A percentile compares a stretch with the other conserved stretches of the same genome.
phyloP scores from a whole-genome alignment of 2,113 vertebrate species.

The Aviceda subcristata region DNA sequence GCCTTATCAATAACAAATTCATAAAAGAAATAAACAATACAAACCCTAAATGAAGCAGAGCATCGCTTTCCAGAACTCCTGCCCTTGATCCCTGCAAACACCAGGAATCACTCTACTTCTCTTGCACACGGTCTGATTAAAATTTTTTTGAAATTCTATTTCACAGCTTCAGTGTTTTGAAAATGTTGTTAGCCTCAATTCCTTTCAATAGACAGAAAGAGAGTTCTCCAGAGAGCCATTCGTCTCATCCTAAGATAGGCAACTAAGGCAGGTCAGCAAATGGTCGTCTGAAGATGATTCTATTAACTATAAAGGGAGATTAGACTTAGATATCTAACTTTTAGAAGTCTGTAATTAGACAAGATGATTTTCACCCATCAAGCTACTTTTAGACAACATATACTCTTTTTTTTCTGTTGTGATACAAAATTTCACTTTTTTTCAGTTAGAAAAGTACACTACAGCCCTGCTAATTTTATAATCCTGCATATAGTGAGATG shows the following conservation, averaged over 20 bases:
- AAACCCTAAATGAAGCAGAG: neutral
- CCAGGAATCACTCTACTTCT: neutral
- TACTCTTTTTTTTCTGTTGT: neutral
- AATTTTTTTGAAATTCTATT: neutral
- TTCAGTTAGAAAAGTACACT: neutral
- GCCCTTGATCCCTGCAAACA: neutral
- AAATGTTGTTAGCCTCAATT: neutral
- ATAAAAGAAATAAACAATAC: neutral
- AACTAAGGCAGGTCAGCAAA: conserved; percentile 19
- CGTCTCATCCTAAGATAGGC: neutral
- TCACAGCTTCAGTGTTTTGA: conserved; percentile 13
- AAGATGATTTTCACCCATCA: neutral
- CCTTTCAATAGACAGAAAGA: neutral
- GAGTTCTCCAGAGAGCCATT: neutral
- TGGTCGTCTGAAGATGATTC: neutral
- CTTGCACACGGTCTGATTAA: neutral
- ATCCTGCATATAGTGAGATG: neutral
- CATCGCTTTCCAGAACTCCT: neutral
- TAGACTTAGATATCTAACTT: neutral
- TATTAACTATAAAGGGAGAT: neutral
- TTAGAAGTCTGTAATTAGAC: conserved; percentile 6
- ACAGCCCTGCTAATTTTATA: neutral
- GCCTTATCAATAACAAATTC: neutral
- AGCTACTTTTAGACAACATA: neutral
- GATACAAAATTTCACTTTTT: neutral